A percentile compares a stretch with the other conserved stretches of the same genome.
Conservation (phyloP, 2,797 vertebrate species). For the Lutjanus argentimaculatus region DNA sequence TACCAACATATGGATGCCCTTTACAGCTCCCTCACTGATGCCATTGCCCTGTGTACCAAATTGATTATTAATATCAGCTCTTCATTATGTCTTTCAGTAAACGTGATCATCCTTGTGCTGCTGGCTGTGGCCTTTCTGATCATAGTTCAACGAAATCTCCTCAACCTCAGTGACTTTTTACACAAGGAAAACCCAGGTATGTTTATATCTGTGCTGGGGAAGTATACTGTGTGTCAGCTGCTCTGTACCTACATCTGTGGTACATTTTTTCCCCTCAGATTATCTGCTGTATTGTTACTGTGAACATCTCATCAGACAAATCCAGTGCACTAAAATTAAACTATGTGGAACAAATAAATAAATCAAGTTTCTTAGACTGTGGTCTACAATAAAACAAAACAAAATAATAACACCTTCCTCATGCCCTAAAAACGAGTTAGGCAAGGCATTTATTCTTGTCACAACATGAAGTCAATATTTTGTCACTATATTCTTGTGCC, state of each 20-base stretch:
- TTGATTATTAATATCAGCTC: neutral
- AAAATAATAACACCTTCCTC: no score
- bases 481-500: no score
- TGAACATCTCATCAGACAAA: neutral
- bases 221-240: neutral
- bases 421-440: no score
- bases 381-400: no score
- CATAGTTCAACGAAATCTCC: conserved; percentile 93
- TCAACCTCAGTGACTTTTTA: conserved; percentile 93
- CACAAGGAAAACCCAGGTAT: conserved; percentile 91
- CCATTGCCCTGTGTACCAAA: neutral
- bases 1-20: neutral
- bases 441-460: no score
- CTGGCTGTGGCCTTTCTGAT: conserved; percentile 92
- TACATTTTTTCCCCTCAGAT: neutral
- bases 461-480: no score
- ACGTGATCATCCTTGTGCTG: conserved; percentile 91
- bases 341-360: neutral
- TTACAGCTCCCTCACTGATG: neutral
- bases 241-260: neutral
- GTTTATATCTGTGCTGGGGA: conserved; percentile 5
- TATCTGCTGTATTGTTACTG: neutral
- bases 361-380: no score
- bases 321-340: neutral
- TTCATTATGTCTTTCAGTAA: conserved; percentile 86